Evolutionary conservation across 2,888 invertebrate species (phyloP).

Genomic region (Idaea biselata): DNA sequence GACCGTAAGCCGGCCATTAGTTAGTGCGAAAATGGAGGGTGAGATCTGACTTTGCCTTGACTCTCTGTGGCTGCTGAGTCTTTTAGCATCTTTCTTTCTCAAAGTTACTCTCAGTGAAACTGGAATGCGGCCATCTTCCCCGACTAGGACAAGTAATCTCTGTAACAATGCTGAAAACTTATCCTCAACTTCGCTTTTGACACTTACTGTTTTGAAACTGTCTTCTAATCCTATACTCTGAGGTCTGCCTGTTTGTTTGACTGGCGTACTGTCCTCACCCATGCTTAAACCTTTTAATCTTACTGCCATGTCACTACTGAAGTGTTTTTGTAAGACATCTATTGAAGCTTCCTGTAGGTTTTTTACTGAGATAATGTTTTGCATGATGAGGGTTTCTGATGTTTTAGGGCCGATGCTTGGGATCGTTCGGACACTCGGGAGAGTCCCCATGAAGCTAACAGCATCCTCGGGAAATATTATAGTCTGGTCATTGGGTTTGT

Average conservation of each 20-base stretch:
- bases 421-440: conserved; percentile 82
- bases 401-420: conserved; percentile 90
- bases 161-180: conserved; percentile 85
- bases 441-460: conserved; percentile 82
- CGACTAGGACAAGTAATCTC: conserved; percentile 85
- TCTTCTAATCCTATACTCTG: conserved; percentile 91
- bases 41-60: conserved; percentile 88
- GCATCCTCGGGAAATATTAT: conserved; percentile 86
- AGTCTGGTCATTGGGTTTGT: conserved; percentile 92
- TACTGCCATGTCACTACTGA: conserved; percentile 85
- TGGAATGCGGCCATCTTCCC: conserved; percentile 90
- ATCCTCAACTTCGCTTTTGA: conserved; percentile 87
- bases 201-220: conserved; percentile 86
- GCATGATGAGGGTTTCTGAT: conserved; percentile 82
- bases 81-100: conserved; percentile 85
- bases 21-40: conserved; percentile 82
- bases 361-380: conserved; percentile 83
- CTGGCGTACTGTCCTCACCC: conserved; percentile 87
- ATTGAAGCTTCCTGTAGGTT: conserved; percentile 84
- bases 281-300: conserved; percentile 85
- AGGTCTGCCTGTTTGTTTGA: conserved; percentile 88
- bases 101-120: conserved; percentile 87
- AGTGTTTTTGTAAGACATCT: conserved; percentile 81
- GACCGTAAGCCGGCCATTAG: conserved; percentile 70
- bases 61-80: conserved; percentile 86